Evolutionary conservation across 2,888 invertebrate species (phyloP), one percentile per base, ranked within the genome.

Genomic region (Cataglyphis livida): DNA sequence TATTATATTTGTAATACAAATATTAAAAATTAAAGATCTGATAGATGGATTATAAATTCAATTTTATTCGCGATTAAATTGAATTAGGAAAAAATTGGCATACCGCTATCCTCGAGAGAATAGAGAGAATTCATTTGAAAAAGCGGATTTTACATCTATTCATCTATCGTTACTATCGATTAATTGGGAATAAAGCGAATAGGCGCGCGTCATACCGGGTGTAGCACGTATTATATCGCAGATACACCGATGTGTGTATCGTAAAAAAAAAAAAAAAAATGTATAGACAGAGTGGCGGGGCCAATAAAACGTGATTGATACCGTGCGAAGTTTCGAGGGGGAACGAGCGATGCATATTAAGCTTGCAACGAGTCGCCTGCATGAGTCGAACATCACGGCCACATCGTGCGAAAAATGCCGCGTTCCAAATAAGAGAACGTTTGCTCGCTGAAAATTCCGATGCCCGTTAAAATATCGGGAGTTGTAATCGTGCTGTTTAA

Each of bases 241-340:
- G 51, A 15, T 76, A 51, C 6, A 76, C 66, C 76, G 10, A 35
- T 35, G 57, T 66, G 76, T 76, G 57, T n/a, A 54, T 76, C 57
- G 66, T 57, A 57, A 76, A 32, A 32, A 76, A 76, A 76, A 76
- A 76, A 76, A 35, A 35, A 76, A 76, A 76, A 76, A 66, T 41
- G 66, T 76, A 76, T 41, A 66, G 68, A 66, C 66, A 66, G 65
- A 51, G 25, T 35, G 73, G 44, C 65, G n/a, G 66, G 66, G 41
- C 66, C 76, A 76, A 76, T 76, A 66, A 76, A 76, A 66, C 76
- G 76, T 76, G 76, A 76, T 76, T 66, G 76, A 76, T 76, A 66
- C 41, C n/a, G 76, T 66, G 76, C 76, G 68, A 76, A 76, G 28
- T 57, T 48, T 76, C 65, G 51, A 9, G 41, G 21, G 35, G 25